Base-by-base conservation (phyloP, 1,140 invertebrate genomes). In the Pogonomyrmex californicus region DNA sequence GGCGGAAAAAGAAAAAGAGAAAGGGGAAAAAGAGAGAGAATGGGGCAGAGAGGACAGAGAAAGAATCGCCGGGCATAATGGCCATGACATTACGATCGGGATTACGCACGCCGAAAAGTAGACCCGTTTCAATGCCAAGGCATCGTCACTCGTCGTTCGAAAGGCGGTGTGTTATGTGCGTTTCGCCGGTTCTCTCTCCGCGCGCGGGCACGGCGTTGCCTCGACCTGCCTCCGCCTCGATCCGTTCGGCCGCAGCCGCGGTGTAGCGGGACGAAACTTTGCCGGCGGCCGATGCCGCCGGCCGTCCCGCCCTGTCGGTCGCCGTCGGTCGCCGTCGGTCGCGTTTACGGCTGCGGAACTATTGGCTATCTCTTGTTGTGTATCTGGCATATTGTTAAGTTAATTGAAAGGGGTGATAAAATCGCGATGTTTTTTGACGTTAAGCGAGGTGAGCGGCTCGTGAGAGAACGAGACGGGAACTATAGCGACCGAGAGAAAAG, bases 321-420 rank as follows among this genome's bases (percentile, higher is more conserved):
- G 36, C 44, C 49, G 36, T 68, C 62, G 65, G 33, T 54, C 77
- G 36, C 44, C 62, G 49, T 54, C 49, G 66, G 51, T 33, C 68
- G 54, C 23, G 79, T 44, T 83, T 82, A 82, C 86, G 75, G 73
- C 87, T 66, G 87, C 87, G 38, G 76, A 91, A 90, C 85, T 86
- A 91, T 92, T 92, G 92, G 62, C 92, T 89, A 92, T 89, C 92
- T 91, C 86, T 82, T 79, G 85, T 87, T 89, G 79, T 76, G 86
- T 91, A 93, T 93, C 91, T 89, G 91, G 86, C 88, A 92, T 90
- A 93, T 93, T 94, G 93, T 94, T 91, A 79, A 91, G 92, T 93
- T 93, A 93, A 94, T 94, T 93, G 93, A 91, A 92, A 91, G 85
- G 68, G 68, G 68, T 83, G 93, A 94, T 93, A 94, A 92, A 92